phyloP scores from a whole-genome alignment of 2,113 vertebrate genomes.

The Podiceps cristatus region DNA sequence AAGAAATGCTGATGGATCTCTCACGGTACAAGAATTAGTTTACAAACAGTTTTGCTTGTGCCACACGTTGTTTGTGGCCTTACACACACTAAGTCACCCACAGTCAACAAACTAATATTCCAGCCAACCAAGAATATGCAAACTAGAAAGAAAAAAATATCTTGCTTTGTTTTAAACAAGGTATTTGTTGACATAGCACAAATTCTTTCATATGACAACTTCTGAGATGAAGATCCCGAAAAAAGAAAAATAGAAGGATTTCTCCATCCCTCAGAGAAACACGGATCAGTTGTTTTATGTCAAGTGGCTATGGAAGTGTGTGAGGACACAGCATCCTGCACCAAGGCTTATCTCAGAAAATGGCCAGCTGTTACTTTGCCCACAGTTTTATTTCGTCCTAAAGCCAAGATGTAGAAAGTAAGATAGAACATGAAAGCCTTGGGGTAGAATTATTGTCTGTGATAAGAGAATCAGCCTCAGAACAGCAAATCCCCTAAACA shows the following conservation, averaged over 20 bases:
- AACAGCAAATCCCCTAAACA: neutral
- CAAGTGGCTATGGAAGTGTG: neutral
- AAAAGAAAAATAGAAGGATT: neutral
- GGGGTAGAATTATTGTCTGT: neutral
- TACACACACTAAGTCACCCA: neutral
- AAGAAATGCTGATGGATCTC: neutral
- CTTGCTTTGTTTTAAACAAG: neutral
- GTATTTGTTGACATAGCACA: neutral
- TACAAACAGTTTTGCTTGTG: neutral
- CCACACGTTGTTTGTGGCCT: neutral
- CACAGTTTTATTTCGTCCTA: neutral
- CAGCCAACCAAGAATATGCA: neutral
- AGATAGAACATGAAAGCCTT: neutral
- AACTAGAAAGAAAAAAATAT: neutral
- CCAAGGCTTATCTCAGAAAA: neutral
- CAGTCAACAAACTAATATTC: neutral
- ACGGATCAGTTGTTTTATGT: neutral
- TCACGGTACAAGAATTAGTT: neutral
- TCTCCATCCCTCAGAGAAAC: neutral
- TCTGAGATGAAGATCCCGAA: neutral
- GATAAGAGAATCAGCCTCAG: neutral
- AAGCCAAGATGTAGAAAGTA: neutral
- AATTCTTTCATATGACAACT: neutral
- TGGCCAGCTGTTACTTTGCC: neutral
- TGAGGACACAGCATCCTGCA: neutral